Percentiles rank a stretch among this genome's conserved stretches.
These are phyloP conservation scores for Ips nitidus DNA, from an alignment of 1,140 invertebrate genomes.

Conservation along the genomic window DNA sequence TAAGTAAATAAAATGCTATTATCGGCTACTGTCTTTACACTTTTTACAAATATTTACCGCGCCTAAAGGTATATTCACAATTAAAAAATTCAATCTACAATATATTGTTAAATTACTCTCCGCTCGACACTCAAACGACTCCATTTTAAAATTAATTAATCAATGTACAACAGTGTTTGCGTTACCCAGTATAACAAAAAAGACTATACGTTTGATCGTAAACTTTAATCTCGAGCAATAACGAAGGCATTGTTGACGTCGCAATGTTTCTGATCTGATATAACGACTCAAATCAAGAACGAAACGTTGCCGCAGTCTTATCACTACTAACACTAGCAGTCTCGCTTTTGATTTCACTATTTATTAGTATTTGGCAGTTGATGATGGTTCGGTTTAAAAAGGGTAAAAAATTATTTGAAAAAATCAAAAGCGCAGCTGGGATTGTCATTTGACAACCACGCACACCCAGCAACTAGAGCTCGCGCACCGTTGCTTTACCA, in stretches of 20 bases:
- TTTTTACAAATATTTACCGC: not conserved
- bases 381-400: not conserved
- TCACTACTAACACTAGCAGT: not conserved
- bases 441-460: not conserved
- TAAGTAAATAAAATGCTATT: constrained; percentile 5
- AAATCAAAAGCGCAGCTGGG: not conserved
- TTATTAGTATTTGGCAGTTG: constrained; percentile 9
- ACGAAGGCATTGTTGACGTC: not conserved
- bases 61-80: not conserved
- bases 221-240: not conserved
- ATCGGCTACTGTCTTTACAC: constrained; percentile 1
- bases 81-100: constrained; percentile 3
- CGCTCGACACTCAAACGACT: not conserved
- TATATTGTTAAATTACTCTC: not conserved
- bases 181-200: not conserved
- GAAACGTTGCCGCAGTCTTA: constrained; percentile 2
- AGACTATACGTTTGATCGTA: not conserved
- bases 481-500: not conserved
- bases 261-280: not conserved
- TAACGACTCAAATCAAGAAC: not conserved
- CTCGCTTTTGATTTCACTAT: constrained; percentile 12
- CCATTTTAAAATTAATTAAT: not conserved
- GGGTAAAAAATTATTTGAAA: not conserved
- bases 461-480: not conserved
- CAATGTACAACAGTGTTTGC: not conserved